Conservation (phyloP, 2,113 vertebrate species). For the Isurus oxyrinchus region DNA sequence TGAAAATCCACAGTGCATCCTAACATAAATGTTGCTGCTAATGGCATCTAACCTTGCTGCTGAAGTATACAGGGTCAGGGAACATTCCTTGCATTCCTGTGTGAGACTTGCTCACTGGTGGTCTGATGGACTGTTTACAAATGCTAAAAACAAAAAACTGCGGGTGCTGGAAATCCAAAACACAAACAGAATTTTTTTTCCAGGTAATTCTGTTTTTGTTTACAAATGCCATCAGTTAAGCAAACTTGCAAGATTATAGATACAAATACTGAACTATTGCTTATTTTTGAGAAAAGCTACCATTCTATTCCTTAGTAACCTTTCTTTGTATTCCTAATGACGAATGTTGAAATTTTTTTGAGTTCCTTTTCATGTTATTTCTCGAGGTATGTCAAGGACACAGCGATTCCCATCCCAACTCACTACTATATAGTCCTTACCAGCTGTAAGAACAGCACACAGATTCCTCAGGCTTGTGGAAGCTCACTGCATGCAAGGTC, state of each 20-base stretch:
- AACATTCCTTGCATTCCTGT: background rate
- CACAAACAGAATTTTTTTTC: no score
- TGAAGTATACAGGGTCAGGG: background rate
- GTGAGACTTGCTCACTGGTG: background rate
- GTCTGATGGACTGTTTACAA: background rate
- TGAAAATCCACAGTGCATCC: background rate
- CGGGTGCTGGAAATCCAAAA: no score
- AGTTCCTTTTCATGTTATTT: constrained; percentile 37
- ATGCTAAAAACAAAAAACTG: no score
- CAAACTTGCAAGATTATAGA: background rate
- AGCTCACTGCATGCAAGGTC: constrained; percentile 59
- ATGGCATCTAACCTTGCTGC: background rate
- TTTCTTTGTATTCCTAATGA: background rate
- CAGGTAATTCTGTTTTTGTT: no score
- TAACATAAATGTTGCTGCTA: background rate
- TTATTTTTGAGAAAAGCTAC: background rate
- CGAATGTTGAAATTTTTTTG: background rate
- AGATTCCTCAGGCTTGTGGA: constrained; percentile 56
- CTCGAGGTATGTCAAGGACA: constrained; percentile 54
- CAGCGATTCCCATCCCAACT: constrained; percentile 66
- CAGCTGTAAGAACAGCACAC: constrained; percentile 62
- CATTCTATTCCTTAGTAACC: background rate
- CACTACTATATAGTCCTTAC: constrained; percentile 86
- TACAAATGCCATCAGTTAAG: background rate
- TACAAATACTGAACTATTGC: background rate